These are phyloP conservation scores for Acanthaster planci DNA, from an alignment of 35 echinoderm and acorn worm species.

Conservation along the genomic window DNA sequence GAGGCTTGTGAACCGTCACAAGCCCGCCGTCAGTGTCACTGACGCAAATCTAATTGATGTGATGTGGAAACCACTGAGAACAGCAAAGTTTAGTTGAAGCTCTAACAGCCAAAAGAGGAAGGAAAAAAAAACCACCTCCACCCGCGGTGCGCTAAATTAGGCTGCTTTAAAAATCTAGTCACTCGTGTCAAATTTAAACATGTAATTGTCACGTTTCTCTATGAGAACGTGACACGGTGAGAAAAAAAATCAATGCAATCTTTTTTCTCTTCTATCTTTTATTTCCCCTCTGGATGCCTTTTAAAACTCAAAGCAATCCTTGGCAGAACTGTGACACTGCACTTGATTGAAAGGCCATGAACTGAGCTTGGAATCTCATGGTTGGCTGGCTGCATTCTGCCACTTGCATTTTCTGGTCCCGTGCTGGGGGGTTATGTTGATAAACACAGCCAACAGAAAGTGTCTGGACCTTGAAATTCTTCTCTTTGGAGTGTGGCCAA, in stretches of 20 bases:
- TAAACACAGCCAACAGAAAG: constrained; percentile 1
- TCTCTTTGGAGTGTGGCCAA: no score
- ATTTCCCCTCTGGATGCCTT: not conserved
- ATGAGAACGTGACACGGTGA: not conserved
- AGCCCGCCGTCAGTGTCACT: no score
- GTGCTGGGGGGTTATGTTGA: constrained; percentile 4
- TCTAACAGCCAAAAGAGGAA: no score
- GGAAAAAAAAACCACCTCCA: no score
- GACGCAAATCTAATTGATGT: not conserved
- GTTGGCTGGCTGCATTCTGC: not conserved
- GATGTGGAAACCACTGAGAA: not conserved
- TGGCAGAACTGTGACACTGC: constrained; percentile 21
- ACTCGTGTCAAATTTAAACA: not conserved
- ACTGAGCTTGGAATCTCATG: not conserved
- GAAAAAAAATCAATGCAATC: not conserved
- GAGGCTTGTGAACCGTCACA: not conserved
- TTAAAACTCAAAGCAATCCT: not conserved
- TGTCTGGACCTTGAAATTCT: constrained; percentile 14
- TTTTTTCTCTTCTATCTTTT: not conserved
- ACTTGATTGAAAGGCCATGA: constrained; percentile 3
- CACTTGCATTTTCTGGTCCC: not conserved
- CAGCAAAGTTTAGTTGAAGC: no score
- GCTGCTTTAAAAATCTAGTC: not conserved
- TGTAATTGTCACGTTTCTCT: constrained; percentile 10
- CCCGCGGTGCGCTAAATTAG: no score